Evolutionary conservation across 2,888 invertebrate species (phyloP).

Genomic region (Chymomyza procnemis): DNA sequence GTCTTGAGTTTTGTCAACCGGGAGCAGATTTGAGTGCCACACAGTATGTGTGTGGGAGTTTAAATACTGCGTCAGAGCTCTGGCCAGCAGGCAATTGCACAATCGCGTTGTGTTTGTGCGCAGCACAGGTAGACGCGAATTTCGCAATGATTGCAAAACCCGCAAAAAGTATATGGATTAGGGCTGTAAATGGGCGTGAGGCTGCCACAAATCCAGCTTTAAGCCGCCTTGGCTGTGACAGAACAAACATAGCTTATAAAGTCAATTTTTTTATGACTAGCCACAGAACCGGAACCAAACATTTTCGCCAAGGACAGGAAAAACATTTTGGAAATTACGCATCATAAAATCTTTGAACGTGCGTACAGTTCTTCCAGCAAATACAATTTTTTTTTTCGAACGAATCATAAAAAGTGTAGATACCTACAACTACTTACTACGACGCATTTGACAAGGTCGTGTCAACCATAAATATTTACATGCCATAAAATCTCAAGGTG

Average conservation of each 20-base stretch:
- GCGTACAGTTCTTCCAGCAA: slow-evolving; percentile 41
- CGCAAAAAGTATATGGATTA: slow-evolving; percentile 30
- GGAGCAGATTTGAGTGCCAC: slow-evolving; percentile 10
- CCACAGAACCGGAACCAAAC: slow-evolving; percentile 38
- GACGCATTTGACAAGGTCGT: slow-evolving; percentile 55
- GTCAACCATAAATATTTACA: slow-evolving; percentile 71
- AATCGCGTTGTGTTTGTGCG: too few relatives aligned
- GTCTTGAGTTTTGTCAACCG: slow-evolving; percentile 38
- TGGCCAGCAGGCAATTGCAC: slow-evolving; percentile 41
- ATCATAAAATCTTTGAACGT: slow-evolving; percentile 56
- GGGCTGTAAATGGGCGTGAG: slow-evolving; percentile 59
- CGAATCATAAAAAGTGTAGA: slow-evolving; percentile 57
- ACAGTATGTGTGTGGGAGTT: slow-evolving; percentile 11
- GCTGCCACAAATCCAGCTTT: slow-evolving; percentile 6
- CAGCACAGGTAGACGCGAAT: not conserved
- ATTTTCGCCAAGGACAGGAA: slow-evolving; percentile 31
- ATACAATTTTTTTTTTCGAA: slow-evolving; percentile 35
- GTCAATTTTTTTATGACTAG: slow-evolving; percentile 67
- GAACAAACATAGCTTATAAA: slow-evolving; percentile 54
- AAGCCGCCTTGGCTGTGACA: slow-evolving; percentile 7
- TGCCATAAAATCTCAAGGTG: slow-evolving; percentile 67
- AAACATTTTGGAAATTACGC: slow-evolving; percentile 57
- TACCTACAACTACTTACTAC: slow-evolving; percentile 9
- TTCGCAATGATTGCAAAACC: slow-evolving; percentile 35
- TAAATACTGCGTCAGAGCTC: too few relatives aligned